Conservation (phyloP, 1,140 invertebrate genomes). For the Piezodorus guildinii region DNA sequence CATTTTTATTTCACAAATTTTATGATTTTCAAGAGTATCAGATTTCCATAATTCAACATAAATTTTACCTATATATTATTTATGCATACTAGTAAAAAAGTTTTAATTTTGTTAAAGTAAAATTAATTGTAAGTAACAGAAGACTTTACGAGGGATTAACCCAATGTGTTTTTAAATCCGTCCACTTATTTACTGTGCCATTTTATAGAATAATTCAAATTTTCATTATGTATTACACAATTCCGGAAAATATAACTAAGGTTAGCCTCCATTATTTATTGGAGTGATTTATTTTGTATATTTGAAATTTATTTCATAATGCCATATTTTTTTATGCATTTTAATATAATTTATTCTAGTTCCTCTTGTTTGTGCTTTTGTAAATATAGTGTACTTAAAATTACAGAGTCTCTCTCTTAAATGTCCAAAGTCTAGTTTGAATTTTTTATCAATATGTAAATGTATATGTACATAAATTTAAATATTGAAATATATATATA, state of each 20-base stretch:
- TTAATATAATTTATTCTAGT: constrained; percentile 5
- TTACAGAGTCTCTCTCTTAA: background rate
- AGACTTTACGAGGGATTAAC: constrained; percentile 2
- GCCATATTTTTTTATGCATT: constrained; percentile 17
- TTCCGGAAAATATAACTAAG: background rate
- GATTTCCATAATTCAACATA: too few species aligned
- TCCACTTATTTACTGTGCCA: constrained; percentile 12
- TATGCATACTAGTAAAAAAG: too few species aligned
- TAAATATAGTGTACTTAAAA: constrained; percentile 13
- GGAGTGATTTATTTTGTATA: constrained; percentile 2
- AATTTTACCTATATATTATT: too few species aligned
- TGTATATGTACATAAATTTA: background rate
- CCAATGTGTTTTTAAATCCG: constrained; percentile 3
- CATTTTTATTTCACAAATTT: too few species aligned
- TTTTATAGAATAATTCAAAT: constrained; percentile 12
- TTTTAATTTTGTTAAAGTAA: background rate
- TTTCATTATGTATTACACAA: background rate
- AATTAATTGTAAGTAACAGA: background rate
- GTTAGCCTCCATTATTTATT: constrained; percentile 17
- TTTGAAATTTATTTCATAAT: constrained; percentile 11
- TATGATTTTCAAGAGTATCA: too few species aligned
- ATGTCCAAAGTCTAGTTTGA: background rate
- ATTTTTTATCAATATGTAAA: background rate
- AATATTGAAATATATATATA: background rate
- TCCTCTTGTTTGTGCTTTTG: constrained; percentile 13